Percentiles rank a stretch among this genome's conserved stretches.
These are phyloP conservation scores for Clarias gariepinus DNA, from an alignment of 2,113 vertebrate species.

Conservation along the genomic window DNA sequence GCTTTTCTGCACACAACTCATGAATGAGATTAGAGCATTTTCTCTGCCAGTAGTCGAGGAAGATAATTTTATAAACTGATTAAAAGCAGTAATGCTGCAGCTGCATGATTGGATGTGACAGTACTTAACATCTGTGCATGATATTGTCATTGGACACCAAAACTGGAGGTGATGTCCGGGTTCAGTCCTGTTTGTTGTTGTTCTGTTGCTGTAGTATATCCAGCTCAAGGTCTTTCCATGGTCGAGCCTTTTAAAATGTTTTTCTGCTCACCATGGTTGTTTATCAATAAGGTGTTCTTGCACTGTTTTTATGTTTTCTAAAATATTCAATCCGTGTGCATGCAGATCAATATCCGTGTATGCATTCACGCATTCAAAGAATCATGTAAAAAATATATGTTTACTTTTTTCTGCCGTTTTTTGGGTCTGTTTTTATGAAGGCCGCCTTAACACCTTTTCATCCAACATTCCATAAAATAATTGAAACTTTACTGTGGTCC, in stretches of 20 bases:
- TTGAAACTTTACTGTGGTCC: slow-evolving; percentile 40
- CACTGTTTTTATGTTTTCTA: too few relatives aligned
- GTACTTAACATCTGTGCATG: neutral
- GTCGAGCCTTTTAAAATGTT: neutral
- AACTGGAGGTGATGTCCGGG: neutral
- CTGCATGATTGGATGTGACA: neutral
- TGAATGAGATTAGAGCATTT: neutral
- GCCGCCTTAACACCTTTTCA: neutral
- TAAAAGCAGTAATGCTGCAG: neutral
- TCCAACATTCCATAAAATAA: neutral
- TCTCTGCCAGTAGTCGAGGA: neutral
- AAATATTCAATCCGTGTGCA: neutral
- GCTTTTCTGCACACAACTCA: neutral
- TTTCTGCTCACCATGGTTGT: neutral
- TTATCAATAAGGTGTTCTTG: neutral
- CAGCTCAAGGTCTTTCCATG: neutral
- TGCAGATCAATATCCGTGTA: neutral
- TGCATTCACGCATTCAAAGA: neutral
- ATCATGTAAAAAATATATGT: neutral
- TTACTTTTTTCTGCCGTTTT: neutral
- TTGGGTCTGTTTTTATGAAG: neutral
- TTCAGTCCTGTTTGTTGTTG: neutral
- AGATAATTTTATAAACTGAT: neutral
- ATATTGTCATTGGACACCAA: neutral
- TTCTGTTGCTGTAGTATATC: neutral